phyloP scores from a whole-genome alignment of 2,888 invertebrate genomes.

The Galerucella nymphaeae region DNA sequence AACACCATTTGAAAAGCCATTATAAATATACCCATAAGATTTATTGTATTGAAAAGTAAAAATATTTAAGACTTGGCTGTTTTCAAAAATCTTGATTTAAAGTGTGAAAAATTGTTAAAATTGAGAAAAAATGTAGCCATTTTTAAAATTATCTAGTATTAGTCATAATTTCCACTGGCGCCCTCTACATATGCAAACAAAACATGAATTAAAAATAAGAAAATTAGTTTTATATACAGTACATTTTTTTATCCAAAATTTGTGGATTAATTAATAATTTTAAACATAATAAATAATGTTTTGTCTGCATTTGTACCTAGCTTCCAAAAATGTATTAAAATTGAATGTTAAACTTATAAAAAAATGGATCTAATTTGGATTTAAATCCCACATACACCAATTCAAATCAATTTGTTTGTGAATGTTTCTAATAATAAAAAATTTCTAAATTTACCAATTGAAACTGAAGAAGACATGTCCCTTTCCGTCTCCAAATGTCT shows the following conservation, averaged over 20 bases:
- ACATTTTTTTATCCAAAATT: no score
- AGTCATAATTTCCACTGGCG: not conserved
- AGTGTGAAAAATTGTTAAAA: no score
- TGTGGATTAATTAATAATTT: no score
- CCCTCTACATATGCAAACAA: not conserved
- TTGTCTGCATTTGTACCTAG: not conserved
- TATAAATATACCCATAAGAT: constrained; percentile 42
- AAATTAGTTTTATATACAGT: not conserved
- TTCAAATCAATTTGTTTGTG: no score
- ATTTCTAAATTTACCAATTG: no score
- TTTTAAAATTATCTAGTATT: not conserved
- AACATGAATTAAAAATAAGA: not conserved
- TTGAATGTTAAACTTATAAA: not conserved
- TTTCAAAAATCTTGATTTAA: no score
- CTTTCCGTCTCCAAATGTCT: no score
- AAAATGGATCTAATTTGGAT: no score
- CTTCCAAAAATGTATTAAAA: constrained; percentile 4
- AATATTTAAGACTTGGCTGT: not conserved
- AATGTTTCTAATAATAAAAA: no score
- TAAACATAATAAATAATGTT: not conserved
- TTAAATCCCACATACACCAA: no score
- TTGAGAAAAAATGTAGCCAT: not conserved
- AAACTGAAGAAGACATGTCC: no score
- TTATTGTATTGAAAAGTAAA: constrained; percentile 26
- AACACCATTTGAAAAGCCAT: constrained; percentile 43